Conservation (phyloP, 2,797 vertebrate species). For the Masticophis lateralis region DNA sequence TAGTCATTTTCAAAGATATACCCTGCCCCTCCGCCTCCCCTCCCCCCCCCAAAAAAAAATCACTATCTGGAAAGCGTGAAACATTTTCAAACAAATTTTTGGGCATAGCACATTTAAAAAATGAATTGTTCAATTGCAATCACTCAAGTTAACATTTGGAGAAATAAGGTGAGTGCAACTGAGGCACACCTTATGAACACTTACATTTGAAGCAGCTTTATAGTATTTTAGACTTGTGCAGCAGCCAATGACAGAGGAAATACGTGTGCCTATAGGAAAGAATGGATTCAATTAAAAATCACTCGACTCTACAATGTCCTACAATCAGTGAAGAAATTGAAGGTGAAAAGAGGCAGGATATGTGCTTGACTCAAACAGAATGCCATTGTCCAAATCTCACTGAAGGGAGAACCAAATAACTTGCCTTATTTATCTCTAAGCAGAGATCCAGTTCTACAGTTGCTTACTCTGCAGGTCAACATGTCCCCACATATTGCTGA, state of each 20-base stretch:
- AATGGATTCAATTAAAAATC: not conserved
- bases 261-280: not conserved
- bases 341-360: not conserved
- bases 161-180: not conserved
- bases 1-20: not conserved
- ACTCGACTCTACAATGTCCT: not conserved
- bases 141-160: not conserved
- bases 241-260: not conserved
- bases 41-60: not conserved
- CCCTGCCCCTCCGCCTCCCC: not conserved
- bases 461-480: not conserved
- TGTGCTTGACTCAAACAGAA: not conserved
- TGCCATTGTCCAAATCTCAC: not conserved
- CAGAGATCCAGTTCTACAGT: not conserved
- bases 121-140: not conserved
- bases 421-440: not conserved
- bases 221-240: not conserved
- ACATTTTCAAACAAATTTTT: not conserved
- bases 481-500: not conserved
- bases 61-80: not conserved
- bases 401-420: not conserved
- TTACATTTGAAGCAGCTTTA: not conserved
- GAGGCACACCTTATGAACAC: not conserved
- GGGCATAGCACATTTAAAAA: not conserved
- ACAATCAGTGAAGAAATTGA: not conserved